Evolutionary conservation across 2,797 vertebrate species (phyloP).

Genomic region (Acrocephalus scirpaceus): DNA sequence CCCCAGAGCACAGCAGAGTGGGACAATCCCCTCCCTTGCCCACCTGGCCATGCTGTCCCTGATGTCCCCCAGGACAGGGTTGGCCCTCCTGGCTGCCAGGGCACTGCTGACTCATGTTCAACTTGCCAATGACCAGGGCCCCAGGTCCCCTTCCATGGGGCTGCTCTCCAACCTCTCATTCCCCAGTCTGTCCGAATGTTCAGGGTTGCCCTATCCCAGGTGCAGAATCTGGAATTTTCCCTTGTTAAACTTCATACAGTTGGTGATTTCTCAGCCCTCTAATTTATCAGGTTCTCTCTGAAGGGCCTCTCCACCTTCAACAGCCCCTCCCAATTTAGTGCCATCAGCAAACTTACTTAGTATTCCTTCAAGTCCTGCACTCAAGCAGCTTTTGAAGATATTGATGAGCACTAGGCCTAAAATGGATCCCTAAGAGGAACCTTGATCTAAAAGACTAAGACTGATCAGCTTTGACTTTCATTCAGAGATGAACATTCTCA

Average conservation of each 20-base stretch:
- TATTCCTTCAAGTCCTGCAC: neutral
- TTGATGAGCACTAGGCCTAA: neutral
- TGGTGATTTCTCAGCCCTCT: neutral
- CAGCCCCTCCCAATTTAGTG: neutral
- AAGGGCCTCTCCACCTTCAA: neutral
- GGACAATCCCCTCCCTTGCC: neutral
- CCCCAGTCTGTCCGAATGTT: accelerated
- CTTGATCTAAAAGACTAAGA: neutral
- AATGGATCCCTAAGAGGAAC: neutral
- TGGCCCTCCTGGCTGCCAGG: neutral
- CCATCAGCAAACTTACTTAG: accelerated
- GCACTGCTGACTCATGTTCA: neutral
- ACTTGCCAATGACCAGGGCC: accelerated
- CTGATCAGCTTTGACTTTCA: neutral
- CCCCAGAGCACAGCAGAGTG: accelerated
- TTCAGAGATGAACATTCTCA: neutral
- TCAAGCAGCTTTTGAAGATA: neutral
- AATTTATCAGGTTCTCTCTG: neutral
- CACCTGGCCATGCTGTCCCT: accelerated
- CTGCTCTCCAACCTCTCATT: neutral
- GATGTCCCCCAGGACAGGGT: accelerated
- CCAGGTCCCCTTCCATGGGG: neutral
- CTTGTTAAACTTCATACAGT: neutral
- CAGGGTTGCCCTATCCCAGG: accelerated
- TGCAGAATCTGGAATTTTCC: accelerated